Evolutionary conservation across 2,113 vertebrate genomes (phyloP), one percentile per base, ranked within the genome.

Genomic region (Trematomus loennbergii): DNA sequence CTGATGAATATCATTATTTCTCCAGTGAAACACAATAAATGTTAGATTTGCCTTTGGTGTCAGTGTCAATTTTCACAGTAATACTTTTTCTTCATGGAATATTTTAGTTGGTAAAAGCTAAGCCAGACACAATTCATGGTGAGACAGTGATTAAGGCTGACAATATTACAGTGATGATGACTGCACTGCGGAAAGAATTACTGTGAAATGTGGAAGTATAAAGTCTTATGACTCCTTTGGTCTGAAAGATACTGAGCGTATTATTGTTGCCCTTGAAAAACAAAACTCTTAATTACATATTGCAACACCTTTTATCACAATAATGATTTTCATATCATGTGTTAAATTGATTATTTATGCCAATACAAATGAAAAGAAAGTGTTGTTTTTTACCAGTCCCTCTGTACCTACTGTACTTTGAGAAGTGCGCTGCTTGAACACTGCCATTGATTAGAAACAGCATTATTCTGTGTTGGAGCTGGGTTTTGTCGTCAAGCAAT

Each of bases 21-120:
- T 73, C 43, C n/a, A 22, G 57, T 72, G 77, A 76, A 83, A 84
- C 73, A 43, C 29, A 70, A 63, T 58, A 77, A 72, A 71, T 70
- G 45, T 53, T 22, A 70, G 61, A 33, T 18, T 63, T 20, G 33
- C 33, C 55, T 60, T 82, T 69, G 18, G 59, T 81, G 57, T 81
- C 78, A 65, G 22, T 60, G 50, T 64, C 53, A 73, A 43, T 79
- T 75, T 69, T 74, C 59, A 45, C 15, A 61, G 33, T 55, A 12
- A 63, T 61, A 25, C 13, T 54, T 65, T 22, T 74, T 67, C 43
- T 65, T 75, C 7, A 22, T 61, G 17, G 62, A 16, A 54, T 40
- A 49, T 79, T 55, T 66, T 53, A 61, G 40, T 43, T 48, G 12
- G 5, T 11, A 16, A n/a, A 53, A 33, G 11, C 16, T 49, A 61